phyloP scores from a whole-genome alignment of 2,888 invertebrate species.

The Steinernema scapterisci region DNA sequence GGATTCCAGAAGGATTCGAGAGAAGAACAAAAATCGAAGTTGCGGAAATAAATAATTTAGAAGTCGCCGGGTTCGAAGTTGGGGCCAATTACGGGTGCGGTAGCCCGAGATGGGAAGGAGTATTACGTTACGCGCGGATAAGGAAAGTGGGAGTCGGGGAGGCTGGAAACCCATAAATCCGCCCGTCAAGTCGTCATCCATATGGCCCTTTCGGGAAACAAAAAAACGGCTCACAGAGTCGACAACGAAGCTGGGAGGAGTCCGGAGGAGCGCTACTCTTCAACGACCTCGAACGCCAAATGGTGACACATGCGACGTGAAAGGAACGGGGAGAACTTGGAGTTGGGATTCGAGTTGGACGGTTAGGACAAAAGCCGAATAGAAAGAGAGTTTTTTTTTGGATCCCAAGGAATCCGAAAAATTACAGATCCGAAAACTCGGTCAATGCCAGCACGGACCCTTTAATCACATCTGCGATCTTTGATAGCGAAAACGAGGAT shows the following conservation, averaged over 20 bases:
- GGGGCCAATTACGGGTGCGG: constrained; percentile 12
- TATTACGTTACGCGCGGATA: constrained; percentile 22
- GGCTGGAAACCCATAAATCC: constrained; percentile 25
- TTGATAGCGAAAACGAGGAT: no score
- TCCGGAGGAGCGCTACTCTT: neutral
- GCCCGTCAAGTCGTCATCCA: constrained; percentile 20
- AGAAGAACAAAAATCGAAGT: neutral
- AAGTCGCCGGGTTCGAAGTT: neutral
- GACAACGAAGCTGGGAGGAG: neutral
- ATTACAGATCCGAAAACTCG: no score
- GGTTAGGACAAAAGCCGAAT: no score
- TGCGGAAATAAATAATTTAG: constrained; percentile 22
- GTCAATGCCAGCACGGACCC: no score
- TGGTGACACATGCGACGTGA: neutral
- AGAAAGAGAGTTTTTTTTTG: no score
- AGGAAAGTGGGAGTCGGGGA: neutral
- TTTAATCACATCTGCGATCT: no score
- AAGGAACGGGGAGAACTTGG: no score
- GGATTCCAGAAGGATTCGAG: no score
- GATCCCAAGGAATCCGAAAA: no score
- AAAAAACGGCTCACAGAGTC: neutral
- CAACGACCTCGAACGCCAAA: neutral
- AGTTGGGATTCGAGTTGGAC: no score
- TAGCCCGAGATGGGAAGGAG: neutral
- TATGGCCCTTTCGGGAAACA: neutral